phyloP scores from a whole-genome alignment of 2,797 vertebrate genomes.

The Sorex maritimensis region DNA sequence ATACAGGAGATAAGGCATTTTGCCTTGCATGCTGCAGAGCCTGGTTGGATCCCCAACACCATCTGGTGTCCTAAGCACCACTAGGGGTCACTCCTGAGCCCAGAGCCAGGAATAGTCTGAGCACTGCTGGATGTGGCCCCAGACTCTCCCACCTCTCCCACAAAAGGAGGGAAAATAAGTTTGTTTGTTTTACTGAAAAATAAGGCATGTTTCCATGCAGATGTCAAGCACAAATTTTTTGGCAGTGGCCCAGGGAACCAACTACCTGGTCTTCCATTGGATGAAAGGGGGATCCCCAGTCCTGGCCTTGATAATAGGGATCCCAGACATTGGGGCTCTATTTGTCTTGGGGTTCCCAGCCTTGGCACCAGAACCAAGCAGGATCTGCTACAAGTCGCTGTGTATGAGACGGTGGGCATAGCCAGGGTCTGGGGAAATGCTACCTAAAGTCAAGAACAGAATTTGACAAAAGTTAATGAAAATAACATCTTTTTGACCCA shows the following conservation, averaged over 20 bases:
- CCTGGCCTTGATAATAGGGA: background rate
- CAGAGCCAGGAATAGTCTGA: no score
- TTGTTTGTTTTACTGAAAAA: background rate
- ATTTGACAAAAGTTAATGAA: background rate
- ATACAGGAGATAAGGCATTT: no score
- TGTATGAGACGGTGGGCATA: background rate
- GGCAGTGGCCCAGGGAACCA: background rate
- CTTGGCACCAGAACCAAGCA: background rate
- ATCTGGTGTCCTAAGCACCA: no score
- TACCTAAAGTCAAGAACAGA: background rate
- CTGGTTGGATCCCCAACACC: no score
- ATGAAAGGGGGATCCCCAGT: background rate
- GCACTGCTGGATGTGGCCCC: no score
- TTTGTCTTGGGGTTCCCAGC: background rate
- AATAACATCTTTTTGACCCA: background rate
- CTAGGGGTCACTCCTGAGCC: no score
- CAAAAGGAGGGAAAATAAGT: no score
- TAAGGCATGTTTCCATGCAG: background rate
- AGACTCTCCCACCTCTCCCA: no score
- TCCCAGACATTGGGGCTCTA: background rate
- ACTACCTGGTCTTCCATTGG: background rate
- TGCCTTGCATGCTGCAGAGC: no score
- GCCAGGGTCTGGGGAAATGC: background rate
- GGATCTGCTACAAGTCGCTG: background rate
- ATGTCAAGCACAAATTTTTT: slow-evolving; percentile 1